Base-by-base conservation (phyloP, 1,140 invertebrate species). In the Hylaeus anthracinus region DNA sequence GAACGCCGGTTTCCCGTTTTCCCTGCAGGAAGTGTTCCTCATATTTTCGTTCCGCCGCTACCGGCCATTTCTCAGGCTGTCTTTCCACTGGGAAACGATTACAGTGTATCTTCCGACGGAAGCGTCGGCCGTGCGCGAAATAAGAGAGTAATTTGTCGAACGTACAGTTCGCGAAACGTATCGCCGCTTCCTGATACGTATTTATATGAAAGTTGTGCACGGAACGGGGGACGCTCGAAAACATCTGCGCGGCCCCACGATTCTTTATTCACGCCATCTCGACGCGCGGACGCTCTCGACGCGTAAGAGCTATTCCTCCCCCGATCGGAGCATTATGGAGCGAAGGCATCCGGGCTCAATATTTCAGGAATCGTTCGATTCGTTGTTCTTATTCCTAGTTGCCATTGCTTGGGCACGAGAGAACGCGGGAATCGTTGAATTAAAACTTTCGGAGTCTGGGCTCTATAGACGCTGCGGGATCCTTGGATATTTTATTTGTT, bases 91-190 rank as follows among this genome's bases (percentile, higher is more conserved):
- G 55, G 12, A 45, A 81, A 63, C 65, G 65, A 83, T 86, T 63
- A 48, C 84, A 56, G 60, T 72, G 72, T 82, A 86, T 70, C 79
- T 83, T 73, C 39, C 72, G 51, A 15, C 12, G 53, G 39, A 64
- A 43, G n/a, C 70, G 53, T 53, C 73, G 43, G n/a, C 55, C 10
- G 26, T 15, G 53, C 14, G n/a, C 53, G 76, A 86, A 77, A 83
- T 86, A 83, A 80, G 72, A 86, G 72, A 58, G 51, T 80, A 82
- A 86, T 86, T 86, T 86, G 84, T 86, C 73, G 84, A 76, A 64
- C 10, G 48, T 15, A 15, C 64, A 39, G 63, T 58, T 45, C 39
- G 70, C 60, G 60, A 48, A 66, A 73, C 55, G 66, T 64, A 82
- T 39, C 61, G 56, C n/a, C 53, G 45, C 45, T 5, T 45, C 55